phyloP scores from a whole-genome alignment of 2,113 vertebrate species.

The Pao palembangensis region DNA sequence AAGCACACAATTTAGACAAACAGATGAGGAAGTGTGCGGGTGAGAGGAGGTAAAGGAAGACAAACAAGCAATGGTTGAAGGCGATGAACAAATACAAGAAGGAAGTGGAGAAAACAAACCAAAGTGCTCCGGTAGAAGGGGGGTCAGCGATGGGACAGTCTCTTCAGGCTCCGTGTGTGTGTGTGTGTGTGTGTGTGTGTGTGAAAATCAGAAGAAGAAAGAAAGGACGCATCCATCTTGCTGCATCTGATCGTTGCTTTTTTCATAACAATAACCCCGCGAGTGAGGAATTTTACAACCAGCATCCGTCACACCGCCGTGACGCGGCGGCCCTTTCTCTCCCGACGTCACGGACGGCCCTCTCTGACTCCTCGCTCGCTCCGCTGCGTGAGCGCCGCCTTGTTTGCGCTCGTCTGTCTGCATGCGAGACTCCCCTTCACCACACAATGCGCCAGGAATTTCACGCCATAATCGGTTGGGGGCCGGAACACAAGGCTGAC shows the following conservation, averaged over 20 bases:
- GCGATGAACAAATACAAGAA: slow-evolving; percentile 19
- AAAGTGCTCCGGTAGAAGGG: slow-evolving; percentile 19
- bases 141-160: slow-evolving; percentile 37
- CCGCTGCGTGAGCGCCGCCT: slow-evolving; percentile 25
- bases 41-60: slow-evolving; percentile 42
- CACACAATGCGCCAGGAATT: slow-evolving; percentile 59
- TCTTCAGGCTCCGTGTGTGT: slow-evolving; percentile 20
- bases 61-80: slow-evolving; percentile 32
- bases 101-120: slow-evolving; percentile 3
- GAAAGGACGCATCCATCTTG: slow-evolving; percentile 53
- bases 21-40: slow-evolving; percentile 15
- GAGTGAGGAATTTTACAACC: slow-evolving; percentile 62
- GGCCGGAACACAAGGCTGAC: slow-evolving; percentile 64
- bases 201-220: slow-evolving; percentile 32
- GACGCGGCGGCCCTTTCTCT: slow-evolving; percentile 52
- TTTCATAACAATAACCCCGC: slow-evolving; percentile 60
- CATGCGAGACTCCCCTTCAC: slow-evolving; percentile 48
- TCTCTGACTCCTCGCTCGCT: slow-evolving; percentile 43
- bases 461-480: slow-evolving; percentile 58
- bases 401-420: slow-evolving; percentile 47
- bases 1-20: slow-evolving; percentile 8
- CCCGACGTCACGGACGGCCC: slow-evolving; percentile 54
- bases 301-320: slow-evolving; percentile 60
- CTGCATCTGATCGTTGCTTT: slow-evolving; percentile 39
- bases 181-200: slow-evolving; percentile 31